phyloP scores from a whole-genome alignment of 2,113 vertebrate species.

The zebrafish (Danio rerio) region DNA sequence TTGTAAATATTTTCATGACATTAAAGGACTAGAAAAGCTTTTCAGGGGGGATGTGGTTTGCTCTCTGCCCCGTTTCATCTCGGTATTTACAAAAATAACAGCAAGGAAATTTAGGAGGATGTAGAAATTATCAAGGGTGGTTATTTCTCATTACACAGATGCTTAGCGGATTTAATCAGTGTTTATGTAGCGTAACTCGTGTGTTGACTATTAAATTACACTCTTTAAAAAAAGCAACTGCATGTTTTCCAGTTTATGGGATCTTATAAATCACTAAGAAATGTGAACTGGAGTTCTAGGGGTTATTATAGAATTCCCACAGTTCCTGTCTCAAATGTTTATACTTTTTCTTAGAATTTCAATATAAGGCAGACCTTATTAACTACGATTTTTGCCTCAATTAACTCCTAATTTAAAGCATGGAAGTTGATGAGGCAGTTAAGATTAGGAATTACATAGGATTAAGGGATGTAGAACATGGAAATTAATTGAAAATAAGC shows the following conservation, averaged over 20 bases:
- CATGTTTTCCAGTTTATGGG: neutral
- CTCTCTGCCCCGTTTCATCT: slow-evolving; percentile 65
- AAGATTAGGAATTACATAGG: too few relatives aligned
- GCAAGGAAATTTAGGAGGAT: slow-evolving; percentile 16
- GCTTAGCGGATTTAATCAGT: slow-evolving; percentile 73
- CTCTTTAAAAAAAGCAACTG: neutral
- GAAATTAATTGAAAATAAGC: too few relatives aligned
- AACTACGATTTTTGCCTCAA: too few relatives aligned
- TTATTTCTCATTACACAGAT: slow-evolving; percentile 74
- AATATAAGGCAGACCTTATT: too few relatives aligned
- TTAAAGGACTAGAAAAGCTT: slow-evolving; percentile 65
- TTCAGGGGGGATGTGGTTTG: slow-evolving; percentile 48
- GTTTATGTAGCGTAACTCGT: slow-evolving; percentile 70
- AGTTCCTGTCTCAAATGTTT: too few relatives aligned
- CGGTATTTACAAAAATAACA: slow-evolving; percentile 74
- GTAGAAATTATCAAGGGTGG: slow-evolving; percentile 71
- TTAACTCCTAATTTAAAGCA: too few relatives aligned
- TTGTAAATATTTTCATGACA: slow-evolving; percentile 69
- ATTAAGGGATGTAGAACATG: too few relatives aligned
- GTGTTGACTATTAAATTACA: slow-evolving; percentile 27
- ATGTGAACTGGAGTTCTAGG: neutral
- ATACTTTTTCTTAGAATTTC: too few relatives aligned
- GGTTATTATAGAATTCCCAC: too few relatives aligned
- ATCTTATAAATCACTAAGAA: neutral
- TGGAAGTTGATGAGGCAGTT: too few relatives aligned